Base-by-base conservation (phyloP, 2,113 vertebrate species). In the Nansenia antarctica region DNA sequence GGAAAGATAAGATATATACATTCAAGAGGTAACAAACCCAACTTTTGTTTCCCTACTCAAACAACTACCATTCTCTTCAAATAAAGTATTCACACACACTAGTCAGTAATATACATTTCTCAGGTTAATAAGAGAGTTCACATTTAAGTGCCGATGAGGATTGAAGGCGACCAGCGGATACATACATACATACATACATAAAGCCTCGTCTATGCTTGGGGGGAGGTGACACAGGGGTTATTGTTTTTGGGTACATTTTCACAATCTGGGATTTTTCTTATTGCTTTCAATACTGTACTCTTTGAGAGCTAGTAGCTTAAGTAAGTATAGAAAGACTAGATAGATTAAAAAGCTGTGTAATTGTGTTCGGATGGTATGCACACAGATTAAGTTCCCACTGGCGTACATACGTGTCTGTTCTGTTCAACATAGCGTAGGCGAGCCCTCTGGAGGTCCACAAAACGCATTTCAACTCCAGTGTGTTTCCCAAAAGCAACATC, bases 21-120 rank as follows among this genome's bases (percentile, higher is more conserved):
- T 86, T 90, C 86, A 85, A 67, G 75, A 81, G 77, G 73, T 79
- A 81, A 82, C 72, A 67, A 45, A 39, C 42, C 29, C n/a, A 7
- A 67, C 64, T 65, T n/a, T n/a, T 70, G 18, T 69, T 72, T 70
- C 67, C 57, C 70, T 37, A 75, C 62, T 71, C 57, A 53, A 53
- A 73, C 67, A 52, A 18, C 65, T 39, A 39, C 14, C 35, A 42
- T 58, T 76, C 77, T 75, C 74, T 45, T 69, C 49, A 47, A 71
- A 76, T 9, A 58, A 74, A 61, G 32, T 54, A 54, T 58, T 69
- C 68, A 86, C 77, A 79, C 31, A 78, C 30, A 54, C 55, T 53
- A 76, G 35, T 70, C 66, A 37, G 65, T 31, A 77, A 78, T 71
- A 12, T 12, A 81, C 69, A 79, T 74, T 71, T 75, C 29, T 64